Percentiles rank a stretch among this genome's conserved stretches.
These are phyloP conservation scores for Acrocyrtus sp. DNA, from an alignment of 2,888 invertebrate genomes.

Conservation along the genomic window DNA sequence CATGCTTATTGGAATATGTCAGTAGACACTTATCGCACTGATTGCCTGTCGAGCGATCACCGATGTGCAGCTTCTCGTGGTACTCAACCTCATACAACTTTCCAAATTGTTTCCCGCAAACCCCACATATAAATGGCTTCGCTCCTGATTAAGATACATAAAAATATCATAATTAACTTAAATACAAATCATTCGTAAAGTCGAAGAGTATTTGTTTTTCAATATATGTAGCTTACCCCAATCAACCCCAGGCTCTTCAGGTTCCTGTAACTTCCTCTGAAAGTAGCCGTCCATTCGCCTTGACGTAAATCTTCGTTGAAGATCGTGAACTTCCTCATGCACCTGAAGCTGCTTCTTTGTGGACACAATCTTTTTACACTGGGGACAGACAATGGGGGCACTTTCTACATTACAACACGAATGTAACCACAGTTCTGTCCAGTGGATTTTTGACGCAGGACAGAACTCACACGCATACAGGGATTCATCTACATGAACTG, in stretches of 20 bases:
- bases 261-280: constrained; percentile 36
- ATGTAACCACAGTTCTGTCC: constrained; percentile 52
- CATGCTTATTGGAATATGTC: constrained; percentile 44
- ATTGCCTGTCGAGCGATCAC: constrained; percentile 37
- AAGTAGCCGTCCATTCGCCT: constrained; percentile 52
- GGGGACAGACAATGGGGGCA: constrained; percentile 37
- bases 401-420: constrained; percentile 39
- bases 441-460: constrained; percentile 41
- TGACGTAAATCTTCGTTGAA: constrained; percentile 49
- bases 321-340: constrained; percentile 53
- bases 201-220: not conserved
- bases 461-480: constrained; percentile 55
- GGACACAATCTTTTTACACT: constrained; percentile 48
- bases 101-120: constrained; percentile 48
- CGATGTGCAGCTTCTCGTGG: constrained; percentile 53
- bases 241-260: constrained; percentile 34
- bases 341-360: constrained; percentile 49
- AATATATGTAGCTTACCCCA: constrained; percentile 24
- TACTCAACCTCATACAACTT: constrained; percentile 54
- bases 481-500: constrained; percentile 52
- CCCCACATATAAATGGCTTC: constrained; percentile 51
- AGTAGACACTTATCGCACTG: constrained; percentile 42
- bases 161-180: no score
- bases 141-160: no score
- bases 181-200: no score